Conservation (phyloP, 1,140 invertebrate genomes). For the Cydia fagiglandana region DNA sequence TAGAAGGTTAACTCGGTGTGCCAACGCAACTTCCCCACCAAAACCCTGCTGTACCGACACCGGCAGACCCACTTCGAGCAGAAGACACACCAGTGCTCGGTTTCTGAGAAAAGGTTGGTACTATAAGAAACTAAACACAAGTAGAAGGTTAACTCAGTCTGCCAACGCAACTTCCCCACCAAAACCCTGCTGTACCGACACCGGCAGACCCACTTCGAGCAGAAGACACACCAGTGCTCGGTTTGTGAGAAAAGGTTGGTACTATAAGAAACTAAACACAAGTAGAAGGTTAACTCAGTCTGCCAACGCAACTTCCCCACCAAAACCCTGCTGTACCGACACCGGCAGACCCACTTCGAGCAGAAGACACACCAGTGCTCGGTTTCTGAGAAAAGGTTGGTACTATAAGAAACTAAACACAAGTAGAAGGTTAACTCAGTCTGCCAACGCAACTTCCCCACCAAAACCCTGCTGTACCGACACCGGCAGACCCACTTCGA, state of each 20-base stretch:
- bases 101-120: not conserved
- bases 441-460: conserved; percentile 80
- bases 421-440: conserved; percentile 79
- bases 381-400: conserved; percentile 67
- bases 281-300: conserved; percentile 79
- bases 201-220: conserved; percentile 80
- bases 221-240: conserved; percentile 74
- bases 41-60: too few species aligned
- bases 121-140: conserved; percentile 54
- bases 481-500: conserved; percentile 81
- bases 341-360: conserved; percentile 80
- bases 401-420: conserved; percentile 37
- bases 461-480: conserved; percentile 80
- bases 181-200: conserved; percentile 81
- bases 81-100: too few species aligned
- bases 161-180: conserved; percentile 79
- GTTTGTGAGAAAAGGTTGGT: conserved; percentile 68
- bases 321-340: conserved; percentile 80
- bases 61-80: too few species aligned
- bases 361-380: conserved; percentile 76
- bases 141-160: conserved; percentile 80
- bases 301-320: conserved; percentile 80
- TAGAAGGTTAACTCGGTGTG: too few species aligned
- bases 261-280: conserved; percentile 49
- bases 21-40: too few species aligned